phyloP scores from a whole-genome alignment of 2,888 invertebrate genomes.

The Seira sanloemensis region DNA sequence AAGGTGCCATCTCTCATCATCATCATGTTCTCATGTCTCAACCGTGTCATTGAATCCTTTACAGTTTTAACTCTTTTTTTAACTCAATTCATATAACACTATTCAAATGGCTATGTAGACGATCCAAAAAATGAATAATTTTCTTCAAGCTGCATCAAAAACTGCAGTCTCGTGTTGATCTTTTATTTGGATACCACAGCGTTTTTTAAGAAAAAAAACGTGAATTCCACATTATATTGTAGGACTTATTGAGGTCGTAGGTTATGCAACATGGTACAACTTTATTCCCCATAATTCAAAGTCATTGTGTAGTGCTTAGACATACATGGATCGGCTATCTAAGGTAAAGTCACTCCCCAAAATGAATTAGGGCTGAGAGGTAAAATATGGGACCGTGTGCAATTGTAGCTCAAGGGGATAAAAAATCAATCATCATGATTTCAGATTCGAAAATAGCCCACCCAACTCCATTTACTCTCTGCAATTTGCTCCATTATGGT shows the following conservation, averaged over 20 bases:
- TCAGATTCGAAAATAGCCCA: background rate
- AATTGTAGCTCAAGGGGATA: background rate
- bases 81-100: too few species aligned
- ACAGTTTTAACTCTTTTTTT: too few species aligned
- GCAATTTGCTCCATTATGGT: background rate
- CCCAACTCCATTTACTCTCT: background rate
- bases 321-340: too few species aligned
- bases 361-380: too few species aligned
- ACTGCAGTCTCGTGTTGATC: background rate
- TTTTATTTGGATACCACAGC: background rate
- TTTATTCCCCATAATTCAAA: constrained; percentile 22
- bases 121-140: too few species aligned
- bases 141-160: too few species aligned
- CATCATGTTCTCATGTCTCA: background rate
- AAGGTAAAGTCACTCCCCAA: background rate
- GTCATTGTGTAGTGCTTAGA: too few species aligned
- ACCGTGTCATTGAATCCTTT: background rate
- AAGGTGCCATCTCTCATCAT: too few species aligned
- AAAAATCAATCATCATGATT: background rate
- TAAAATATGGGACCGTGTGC: too few species aligned
- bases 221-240: background rate
- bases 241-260: constrained; percentile 52
- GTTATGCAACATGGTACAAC: constrained; percentile 58
- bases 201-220: background rate
- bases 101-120: too few species aligned